Evolutionary conservation across 2,888 invertebrate species (phyloP).

Genomic region (Mycalesis mineus): DNA sequence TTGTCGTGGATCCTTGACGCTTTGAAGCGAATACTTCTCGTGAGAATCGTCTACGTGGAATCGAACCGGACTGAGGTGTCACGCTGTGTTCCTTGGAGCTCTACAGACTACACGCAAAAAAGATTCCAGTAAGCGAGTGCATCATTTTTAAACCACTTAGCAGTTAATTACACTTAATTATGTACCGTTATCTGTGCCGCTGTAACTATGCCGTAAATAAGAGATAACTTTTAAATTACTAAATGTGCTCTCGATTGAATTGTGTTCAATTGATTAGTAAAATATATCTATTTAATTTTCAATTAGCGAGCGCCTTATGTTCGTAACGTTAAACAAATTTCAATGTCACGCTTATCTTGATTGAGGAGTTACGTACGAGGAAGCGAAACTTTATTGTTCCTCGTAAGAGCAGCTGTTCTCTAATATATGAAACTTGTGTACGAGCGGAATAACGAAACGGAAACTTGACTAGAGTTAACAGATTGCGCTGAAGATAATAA

Average conservation of each 20-base stretch:
- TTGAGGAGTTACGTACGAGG: slow-evolving; percentile 68
- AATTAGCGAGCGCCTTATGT: slow-evolving; percentile 1
- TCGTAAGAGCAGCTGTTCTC: slow-evolving; percentile 29
- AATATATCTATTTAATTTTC: slow-evolving; percentile 2
- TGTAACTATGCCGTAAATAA: slow-evolving; percentile 11
- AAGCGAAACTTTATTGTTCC: slow-evolving; percentile 59
- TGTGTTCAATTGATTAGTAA: slow-evolving; percentile 5
- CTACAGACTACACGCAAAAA: too few relatives aligned
- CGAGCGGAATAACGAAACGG: neutral
- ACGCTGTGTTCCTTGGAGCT: neutral
- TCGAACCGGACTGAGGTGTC: slow-evolving; percentile 30
- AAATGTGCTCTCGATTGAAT: slow-evolving; percentile 13
- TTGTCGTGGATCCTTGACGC: slow-evolving; percentile 58
- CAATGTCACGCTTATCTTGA: slow-evolving; percentile 64
- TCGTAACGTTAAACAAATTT: slow-evolving; percentile 52
- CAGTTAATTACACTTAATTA: slow-evolving; percentile 34
- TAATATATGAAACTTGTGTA: slow-evolving; percentile 43
- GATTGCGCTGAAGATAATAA: neutral
- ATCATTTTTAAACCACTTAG: slow-evolving; percentile 2
- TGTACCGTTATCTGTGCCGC: slow-evolving; percentile 51
- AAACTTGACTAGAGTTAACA: neutral
- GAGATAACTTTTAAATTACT: slow-evolving; percentile 19
- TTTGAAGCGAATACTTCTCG: slow-evolving; percentile 69
- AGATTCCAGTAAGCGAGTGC: too few relatives aligned
- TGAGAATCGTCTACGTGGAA: slow-evolving; percentile 63